A percentile compares a stretch with the other conserved stretches of the same genome.
These are phyloP conservation scores for Salminus brasiliensis DNA, from an alignment of 2,113 vertebrate genomes.

Conservation along the genomic window DNA sequence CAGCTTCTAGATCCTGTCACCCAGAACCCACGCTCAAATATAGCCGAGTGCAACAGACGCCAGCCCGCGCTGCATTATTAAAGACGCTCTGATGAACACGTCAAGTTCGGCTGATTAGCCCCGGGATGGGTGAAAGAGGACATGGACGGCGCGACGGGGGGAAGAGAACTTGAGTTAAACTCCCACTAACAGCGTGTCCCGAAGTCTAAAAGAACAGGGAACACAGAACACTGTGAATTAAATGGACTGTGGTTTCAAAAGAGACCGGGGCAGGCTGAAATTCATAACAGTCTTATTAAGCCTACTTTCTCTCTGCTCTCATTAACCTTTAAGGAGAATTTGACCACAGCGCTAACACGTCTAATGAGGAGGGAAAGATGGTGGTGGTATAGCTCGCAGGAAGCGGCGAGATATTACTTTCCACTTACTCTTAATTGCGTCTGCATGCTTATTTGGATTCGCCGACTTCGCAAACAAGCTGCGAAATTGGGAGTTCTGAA, in stretches of 20 bases:
- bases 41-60: background rate
- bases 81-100: background rate
- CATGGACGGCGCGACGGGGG: background rate
- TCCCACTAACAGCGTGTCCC: slow-evolving; percentile 9
- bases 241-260: background rate
- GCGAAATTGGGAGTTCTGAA: no score
- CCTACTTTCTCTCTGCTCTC: background rate
- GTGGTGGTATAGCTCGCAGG: background rate
- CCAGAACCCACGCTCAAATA: background rate
- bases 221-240: slow-evolving; percentile 1
- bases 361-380: background rate
- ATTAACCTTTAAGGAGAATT: background rate
- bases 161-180: background rate
- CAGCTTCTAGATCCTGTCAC: background rate
- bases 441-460: no score
- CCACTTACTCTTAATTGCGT: no score
- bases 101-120: slow-evolving; percentile 7
- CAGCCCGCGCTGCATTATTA: background rate
- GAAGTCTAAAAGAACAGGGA: background rate
- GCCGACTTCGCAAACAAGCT: no score
- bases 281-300: background rate
- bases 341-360: background rate
- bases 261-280: background rate
- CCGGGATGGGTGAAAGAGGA: background rate
- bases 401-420: background rate